Percentiles rank a stretch among this genome's conserved stretches.
These are phyloP conservation scores for Drosophila vallismaia DNA, from an alignment of 2,888 invertebrate genomes.

Conservation along the genomic window DNA sequence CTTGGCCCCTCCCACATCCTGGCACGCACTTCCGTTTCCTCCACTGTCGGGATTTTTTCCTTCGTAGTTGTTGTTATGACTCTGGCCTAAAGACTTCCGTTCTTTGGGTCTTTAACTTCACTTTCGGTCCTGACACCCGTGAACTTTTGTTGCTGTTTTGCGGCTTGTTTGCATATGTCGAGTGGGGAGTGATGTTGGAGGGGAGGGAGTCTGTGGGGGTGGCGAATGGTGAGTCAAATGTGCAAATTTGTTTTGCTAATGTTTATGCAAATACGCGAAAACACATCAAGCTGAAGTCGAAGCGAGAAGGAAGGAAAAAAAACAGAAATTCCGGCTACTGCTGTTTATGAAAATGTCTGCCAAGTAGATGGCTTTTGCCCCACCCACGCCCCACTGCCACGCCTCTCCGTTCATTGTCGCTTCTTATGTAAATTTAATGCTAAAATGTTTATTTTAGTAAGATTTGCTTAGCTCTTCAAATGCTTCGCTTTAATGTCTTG, in stretches of 20 bases:
- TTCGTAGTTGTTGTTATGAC: slow-evolving; percentile 38
- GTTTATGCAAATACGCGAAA: slow-evolving; percentile 77
- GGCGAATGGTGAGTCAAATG: slow-evolving; percentile 58
- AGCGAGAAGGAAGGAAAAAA: neutral
- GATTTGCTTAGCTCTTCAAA: slow-evolving; percentile 79
- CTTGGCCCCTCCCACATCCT: slow-evolving; percentile 17
- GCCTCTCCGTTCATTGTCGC: slow-evolving; percentile 59
- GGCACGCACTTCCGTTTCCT: slow-evolving; percentile 76
- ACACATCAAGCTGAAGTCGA: slow-evolving; percentile 53
- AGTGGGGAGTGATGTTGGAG: slow-evolving; percentile 36
- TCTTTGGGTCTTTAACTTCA: slow-evolving; percentile 66
- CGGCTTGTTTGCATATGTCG: slow-evolving; percentile 75
- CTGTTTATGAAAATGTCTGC: slow-evolving; percentile 74
- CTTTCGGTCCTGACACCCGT: slow-evolving; percentile 26
- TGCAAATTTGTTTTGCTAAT: slow-evolving; percentile 80
- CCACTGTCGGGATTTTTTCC: slow-evolving; percentile 51
- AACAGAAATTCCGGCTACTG: slow-evolving; percentile 40
- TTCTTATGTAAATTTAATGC: slow-evolving; percentile 81
- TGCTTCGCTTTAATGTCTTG: slow-evolving; percentile 54
- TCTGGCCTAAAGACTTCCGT: slow-evolving; percentile 78
- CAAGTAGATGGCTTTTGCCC: slow-evolving; percentile 56
- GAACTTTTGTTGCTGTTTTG: slow-evolving; percentile 49
- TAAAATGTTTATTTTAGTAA: slow-evolving; percentile 80
- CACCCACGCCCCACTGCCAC: slow-evolving; percentile 5
- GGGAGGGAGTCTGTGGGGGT: slow-evolving; percentile 24